phyloP scores from a whole-genome alignment of 2,113 vertebrate genomes.

The Gopherus evgoodei region DNA sequence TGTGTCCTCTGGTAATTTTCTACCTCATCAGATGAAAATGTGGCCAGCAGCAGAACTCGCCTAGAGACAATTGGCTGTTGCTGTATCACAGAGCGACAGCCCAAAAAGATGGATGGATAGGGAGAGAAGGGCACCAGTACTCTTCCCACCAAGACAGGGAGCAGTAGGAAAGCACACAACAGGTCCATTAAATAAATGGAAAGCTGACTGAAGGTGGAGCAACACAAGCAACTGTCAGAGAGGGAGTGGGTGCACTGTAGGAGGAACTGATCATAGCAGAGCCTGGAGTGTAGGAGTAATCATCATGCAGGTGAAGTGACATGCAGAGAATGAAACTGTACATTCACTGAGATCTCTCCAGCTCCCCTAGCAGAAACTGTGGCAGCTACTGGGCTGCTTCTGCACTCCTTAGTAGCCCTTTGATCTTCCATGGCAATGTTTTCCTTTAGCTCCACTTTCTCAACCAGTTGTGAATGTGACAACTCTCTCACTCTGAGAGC shows the following conservation, averaged over 20 bases:
- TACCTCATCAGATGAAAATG: background rate
- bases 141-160: background rate
- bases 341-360: background rate
- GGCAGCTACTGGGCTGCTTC: background rate
- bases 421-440: background rate
- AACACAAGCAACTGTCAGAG: background rate
- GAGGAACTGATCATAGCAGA: background rate
- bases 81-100: background rate
- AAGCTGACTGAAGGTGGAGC: background rate
- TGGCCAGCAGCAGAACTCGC: accelerated
- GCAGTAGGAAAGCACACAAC: background rate
- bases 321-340: background rate
- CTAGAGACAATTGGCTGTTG: background rate
- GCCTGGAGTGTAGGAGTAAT: background rate
- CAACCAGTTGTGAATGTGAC: background rate
- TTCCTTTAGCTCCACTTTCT: background rate
- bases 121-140: background rate
- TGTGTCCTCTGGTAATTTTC: background rate
- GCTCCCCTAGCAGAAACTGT: background rate
- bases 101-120: background rate
- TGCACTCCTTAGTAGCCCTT: background rate
- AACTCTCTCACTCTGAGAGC: background rate
- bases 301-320: accelerated
- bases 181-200: background rate
- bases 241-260: background rate